Percentiles rank a stretch among this genome's conserved stretches.
Evolutionary conservation across 2,888 invertebrate species (phyloP).

Genomic region (Sinohyriopsis cumingii): DNA sequence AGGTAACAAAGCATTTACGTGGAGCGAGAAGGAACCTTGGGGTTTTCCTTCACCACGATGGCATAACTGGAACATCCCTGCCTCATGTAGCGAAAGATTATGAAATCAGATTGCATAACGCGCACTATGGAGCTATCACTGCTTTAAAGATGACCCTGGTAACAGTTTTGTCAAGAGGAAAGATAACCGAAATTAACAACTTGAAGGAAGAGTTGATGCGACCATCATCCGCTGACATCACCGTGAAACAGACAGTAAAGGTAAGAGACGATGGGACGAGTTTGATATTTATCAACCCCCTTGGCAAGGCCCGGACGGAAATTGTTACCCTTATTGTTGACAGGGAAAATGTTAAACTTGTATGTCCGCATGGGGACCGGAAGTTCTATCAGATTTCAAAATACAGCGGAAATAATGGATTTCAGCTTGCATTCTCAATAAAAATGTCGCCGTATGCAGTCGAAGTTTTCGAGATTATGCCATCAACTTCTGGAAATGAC

Average conservation of each 20-base stretch:
- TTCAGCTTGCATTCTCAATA: constrained; percentile 81
- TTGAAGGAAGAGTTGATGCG: constrained; percentile 40
- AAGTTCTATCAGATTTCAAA: constrained; percentile 81
- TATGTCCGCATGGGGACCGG: constrained; percentile 51
- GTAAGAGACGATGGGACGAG: constrained; percentile 36
- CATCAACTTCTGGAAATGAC: background rate
- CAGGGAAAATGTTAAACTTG: constrained; percentile 81
- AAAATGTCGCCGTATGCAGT: constrained; percentile 85
- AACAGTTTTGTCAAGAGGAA: constrained; percentile 39
- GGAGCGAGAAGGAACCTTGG: constrained; percentile 86
- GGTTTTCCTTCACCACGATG: constrained; percentile 97
- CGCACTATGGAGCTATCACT: constrained; percentile 42
- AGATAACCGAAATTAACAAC: constrained; percentile 30
- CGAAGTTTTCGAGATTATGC: constrained; percentile 77
- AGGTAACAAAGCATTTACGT: constrained; percentile 40
- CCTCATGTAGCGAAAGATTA: constrained; percentile 95
- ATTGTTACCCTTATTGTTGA: constrained; percentile 82
- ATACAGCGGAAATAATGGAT: constrained; percentile 54
- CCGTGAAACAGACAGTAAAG: constrained; percentile 34
- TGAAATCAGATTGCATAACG: constrained; percentile 50
- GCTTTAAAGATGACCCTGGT: constrained; percentile 42
- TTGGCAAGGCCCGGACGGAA: constrained; percentile 85
- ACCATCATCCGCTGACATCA: constrained; percentile 18
- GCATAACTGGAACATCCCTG: constrained; percentile 96
- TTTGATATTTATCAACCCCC: constrained; percentile 85